These are phyloP conservation scores for Oceanites oceanicus DNA, from an alignment of 2,113 vertebrate species.

Conservation along the genomic window DNA sequence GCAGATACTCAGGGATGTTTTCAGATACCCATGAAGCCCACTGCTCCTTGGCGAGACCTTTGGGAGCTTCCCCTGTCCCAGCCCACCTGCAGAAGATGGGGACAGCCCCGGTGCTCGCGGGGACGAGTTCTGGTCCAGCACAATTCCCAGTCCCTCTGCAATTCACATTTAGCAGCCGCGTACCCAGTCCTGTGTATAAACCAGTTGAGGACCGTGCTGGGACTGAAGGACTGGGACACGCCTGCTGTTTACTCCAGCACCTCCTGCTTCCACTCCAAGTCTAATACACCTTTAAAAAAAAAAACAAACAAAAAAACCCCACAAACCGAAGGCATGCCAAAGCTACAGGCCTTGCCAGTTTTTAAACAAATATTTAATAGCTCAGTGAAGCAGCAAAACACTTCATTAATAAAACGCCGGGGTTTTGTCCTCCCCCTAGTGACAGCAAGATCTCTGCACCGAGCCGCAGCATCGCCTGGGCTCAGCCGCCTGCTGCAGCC, in stretches of 20 bases:
- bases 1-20: neutral
- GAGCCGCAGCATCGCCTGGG: neutral
- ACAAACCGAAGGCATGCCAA: neutral
- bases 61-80: neutral
- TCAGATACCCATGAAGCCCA: neutral
- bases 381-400: neutral
- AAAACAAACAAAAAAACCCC: neutral
- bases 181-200: neutral
- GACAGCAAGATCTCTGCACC: neutral
- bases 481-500: rapidly evolving
- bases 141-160: neutral
- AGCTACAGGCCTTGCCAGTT: neutral
- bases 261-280: neutral
- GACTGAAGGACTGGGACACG: neutral
- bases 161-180: rapidly evolving
- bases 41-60: rapidly evolving
- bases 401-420: neutral
- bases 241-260: neutral
- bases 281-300: neutral
- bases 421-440: conserved; percentile 9
- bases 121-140: rapidly evolving
- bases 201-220: rapidly evolving
- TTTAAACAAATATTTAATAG: neutral
- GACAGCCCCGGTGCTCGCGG: rapidly evolving
- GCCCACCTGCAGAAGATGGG: rapidly evolving